These are phyloP conservation scores for Hypercompe scribonia DNA, from an alignment of 2,888 invertebrate species.

Conservation along the genomic window DNA sequence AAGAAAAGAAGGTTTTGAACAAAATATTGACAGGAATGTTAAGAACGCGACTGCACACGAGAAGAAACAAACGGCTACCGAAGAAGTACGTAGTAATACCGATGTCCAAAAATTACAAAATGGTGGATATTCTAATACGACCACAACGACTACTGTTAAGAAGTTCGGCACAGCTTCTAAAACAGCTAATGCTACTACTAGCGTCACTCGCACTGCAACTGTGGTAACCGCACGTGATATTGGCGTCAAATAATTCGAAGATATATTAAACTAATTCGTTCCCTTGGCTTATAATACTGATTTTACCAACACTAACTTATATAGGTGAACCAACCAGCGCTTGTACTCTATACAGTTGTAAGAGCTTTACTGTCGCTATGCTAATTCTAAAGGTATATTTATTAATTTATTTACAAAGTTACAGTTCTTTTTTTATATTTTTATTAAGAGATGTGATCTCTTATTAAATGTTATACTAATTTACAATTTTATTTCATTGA, in stretches of 20 bases:
- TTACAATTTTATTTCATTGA: conserved; percentile 27
- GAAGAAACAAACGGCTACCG: conserved; percentile 67
- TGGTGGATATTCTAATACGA: conserved; percentile 76
- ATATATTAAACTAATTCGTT: conserved; percentile 2
- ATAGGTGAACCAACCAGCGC: conserved; percentile 16
- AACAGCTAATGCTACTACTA: conserved; percentile 72
- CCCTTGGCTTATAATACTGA: background rate
- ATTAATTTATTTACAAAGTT: conserved; percentile 45
- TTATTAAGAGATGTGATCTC: conserved; percentile 42
- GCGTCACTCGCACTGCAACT: conserved; percentile 74
- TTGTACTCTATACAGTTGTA: conserved; percentile 24
- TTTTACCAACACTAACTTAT: conserved; percentile 23
- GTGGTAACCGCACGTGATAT: conserved; percentile 78
- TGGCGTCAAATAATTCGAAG: conserved; percentile 71
- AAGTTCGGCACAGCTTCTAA: conserved; percentile 77
- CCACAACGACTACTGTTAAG: conserved; percentile 76
- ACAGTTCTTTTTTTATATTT: conserved; percentile 35
- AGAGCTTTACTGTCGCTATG: conserved; percentile 24
- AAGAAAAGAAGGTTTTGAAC: conserved; percentile 71
- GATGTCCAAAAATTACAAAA: conserved; percentile 77
- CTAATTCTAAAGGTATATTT: conserved; percentile 40
- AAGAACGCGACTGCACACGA: conserved; percentile 73
- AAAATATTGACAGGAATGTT: conserved; percentile 69
- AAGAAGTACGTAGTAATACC: conserved; percentile 74
- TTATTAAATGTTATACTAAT: conserved; percentile 24